These are phyloP conservation scores for Solen grandis DNA, from an alignment of 1,140 invertebrate genomes.

Conservation along the genomic window DNA sequence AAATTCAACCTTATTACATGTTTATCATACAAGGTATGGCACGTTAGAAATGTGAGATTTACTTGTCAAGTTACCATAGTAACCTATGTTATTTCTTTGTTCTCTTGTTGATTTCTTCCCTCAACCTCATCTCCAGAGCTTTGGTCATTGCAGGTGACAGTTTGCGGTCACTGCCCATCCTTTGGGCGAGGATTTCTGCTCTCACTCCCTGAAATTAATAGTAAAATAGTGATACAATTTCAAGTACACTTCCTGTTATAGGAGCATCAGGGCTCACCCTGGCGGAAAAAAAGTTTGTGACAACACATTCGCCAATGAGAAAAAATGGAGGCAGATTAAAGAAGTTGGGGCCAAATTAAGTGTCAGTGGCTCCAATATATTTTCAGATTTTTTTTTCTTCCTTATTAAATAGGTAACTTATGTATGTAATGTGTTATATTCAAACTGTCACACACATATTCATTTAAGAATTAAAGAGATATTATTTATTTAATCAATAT, in stretches of 20 bases:
- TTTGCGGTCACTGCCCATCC: conserved; percentile 62
- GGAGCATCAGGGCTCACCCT: background rate
- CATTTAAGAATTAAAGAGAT: too few species aligned
- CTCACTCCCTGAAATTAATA: conserved; percentile 64
- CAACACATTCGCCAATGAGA: background rate
- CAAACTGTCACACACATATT: too few species aligned
- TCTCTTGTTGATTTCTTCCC: conserved; percentile 67
- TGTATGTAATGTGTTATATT: too few species aligned
- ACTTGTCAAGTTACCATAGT: too few species aligned
- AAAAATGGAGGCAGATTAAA: background rate
- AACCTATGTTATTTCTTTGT: background rate
- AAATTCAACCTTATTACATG: too few species aligned
- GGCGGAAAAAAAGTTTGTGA: background rate
- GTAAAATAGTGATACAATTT: background rate
- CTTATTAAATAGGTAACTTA: background rate
- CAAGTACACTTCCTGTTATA: too few species aligned
- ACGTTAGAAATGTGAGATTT: too few species aligned
- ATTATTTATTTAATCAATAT: too few species aligned
- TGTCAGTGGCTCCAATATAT: too few species aligned
- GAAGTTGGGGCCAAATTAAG: background rate
- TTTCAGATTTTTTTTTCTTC: background rate
- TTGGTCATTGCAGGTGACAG: conserved; percentile 58
- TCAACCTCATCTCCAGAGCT: conserved; percentile 63
- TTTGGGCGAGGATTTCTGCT: conserved; percentile 60
- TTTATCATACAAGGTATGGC: too few species aligned